phyloP scores from a whole-genome alignment of 2,888 invertebrate species.

The Petrolisthes cinctipes region DNA sequence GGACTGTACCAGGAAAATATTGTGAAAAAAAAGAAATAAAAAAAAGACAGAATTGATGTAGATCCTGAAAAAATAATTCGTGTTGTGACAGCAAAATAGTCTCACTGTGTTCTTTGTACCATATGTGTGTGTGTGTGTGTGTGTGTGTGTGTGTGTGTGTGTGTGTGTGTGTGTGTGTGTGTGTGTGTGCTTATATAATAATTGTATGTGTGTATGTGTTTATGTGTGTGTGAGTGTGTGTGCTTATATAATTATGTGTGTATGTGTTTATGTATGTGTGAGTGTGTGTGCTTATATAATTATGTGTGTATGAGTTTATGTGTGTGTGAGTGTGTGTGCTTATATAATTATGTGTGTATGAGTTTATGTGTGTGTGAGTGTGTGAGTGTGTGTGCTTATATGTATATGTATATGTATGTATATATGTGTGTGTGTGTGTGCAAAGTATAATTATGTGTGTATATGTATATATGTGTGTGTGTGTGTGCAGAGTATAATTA shows the following conservation, averaged over 20 bases:
- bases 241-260: background rate
- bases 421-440: slow-evolving; percentile 2
- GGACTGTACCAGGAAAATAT: no score
- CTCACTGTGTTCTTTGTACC: no score
- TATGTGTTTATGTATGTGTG: background rate
- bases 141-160: no score
- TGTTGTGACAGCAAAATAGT: no score
- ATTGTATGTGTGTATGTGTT: no score
- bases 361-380: slow-evolving; percentile 4
- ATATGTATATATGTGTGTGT: slow-evolving; percentile 12
- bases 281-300: slow-evolving; percentile 15
- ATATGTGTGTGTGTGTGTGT: no score
- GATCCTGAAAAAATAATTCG: no score
- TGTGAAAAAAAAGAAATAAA: no score
- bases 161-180: background rate
- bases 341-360: slow-evolving; percentile 3
- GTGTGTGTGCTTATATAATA: no score
- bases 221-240: background rate
- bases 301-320: slow-evolving; percentile 8
- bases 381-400: background rate
- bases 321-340: background rate
- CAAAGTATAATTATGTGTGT: background rate
- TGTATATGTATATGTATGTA: background rate
- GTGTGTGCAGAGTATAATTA: background rate
- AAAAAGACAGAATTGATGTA: no score